These are phyloP conservation scores for Antigone vipio DNA, from an alignment of 2,113 vertebrate species.

Conservation along the genomic window DNA sequence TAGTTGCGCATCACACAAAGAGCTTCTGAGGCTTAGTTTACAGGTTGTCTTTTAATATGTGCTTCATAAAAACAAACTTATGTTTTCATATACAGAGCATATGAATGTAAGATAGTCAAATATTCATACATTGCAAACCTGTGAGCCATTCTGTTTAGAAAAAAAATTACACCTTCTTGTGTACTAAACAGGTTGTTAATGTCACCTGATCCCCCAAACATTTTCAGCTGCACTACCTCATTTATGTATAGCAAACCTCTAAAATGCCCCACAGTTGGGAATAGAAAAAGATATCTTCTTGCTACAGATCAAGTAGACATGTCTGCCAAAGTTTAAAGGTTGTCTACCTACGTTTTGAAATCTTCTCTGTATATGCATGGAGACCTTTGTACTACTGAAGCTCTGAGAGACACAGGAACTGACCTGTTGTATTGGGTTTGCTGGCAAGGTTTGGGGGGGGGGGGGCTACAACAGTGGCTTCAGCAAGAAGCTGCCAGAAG, in stretches of 20 bases:
- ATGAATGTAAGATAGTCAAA: background rate
- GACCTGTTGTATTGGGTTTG: background rate
- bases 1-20: background rate
- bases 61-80: background rate
- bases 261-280: background rate
- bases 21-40: background rate
- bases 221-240: background rate
- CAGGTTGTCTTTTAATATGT: background rate
- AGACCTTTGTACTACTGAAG: background rate
- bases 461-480: no score
- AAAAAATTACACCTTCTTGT: accelerated
- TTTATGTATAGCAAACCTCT: background rate
- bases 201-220: background rate
- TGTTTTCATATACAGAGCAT: background rate
- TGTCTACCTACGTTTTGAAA: background rate
- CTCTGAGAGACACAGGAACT: background rate
- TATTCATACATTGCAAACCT: background rate
- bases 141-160: background rate
- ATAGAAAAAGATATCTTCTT: background rate
- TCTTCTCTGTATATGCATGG: background rate
- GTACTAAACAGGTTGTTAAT: background rate
- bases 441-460: no score
- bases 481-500: no score
- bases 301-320: background rate
- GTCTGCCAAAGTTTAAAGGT: background rate